Evolutionary conservation across 2,797 vertebrate species (phyloP), one percentile per base, ranked within the genome.

Genomic region (Catamblyrhynchus diadema): DNA sequence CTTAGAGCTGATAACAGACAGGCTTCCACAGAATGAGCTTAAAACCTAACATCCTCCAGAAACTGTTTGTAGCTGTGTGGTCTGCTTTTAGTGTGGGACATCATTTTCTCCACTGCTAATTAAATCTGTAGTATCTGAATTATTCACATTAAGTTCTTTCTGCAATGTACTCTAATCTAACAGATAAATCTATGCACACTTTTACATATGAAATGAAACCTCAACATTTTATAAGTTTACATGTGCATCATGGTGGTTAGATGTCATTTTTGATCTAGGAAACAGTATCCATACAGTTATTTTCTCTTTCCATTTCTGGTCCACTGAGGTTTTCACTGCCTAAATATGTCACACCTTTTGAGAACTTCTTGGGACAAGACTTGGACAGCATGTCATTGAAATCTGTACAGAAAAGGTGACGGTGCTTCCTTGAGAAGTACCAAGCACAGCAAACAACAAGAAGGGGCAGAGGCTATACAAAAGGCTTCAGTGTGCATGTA

Each of bases 401-500:
- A 72, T 44, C 53, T 69, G 35, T 80, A n/a, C 30, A 30, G 69
- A 67, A 88, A 61, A 72, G 50, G 17, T 69, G 44, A 61, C 1
- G 2, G 9, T 48, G 39, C 27, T 75, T 93, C 61, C 21, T 42
- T 79, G 33, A 69, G 47, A 80, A 62, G 22, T 39, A 57, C 10
- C 42, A 61, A 75, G 69, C 11, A 51, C 5, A 67, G 50, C 21
- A 67, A 81, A 28, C 4, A 45, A 35, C 8, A 5, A 64, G 32
- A 48, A 45, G n/a, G 10, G 33, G 11, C 51, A 88, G 60, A 83
- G 50, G 6, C 25, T 64, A 4, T 45, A 30, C 10, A 62, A 57
- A 84, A 59, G 14, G 15, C 18, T 86, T 86, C 57, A 61, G 41
- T 0, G 0, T 79, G 20, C 42, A 44, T 0, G 0, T 42, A 47